Conservation (phyloP, 2,113 vertebrate genomes). For the Phycodurus eques region DNA sequence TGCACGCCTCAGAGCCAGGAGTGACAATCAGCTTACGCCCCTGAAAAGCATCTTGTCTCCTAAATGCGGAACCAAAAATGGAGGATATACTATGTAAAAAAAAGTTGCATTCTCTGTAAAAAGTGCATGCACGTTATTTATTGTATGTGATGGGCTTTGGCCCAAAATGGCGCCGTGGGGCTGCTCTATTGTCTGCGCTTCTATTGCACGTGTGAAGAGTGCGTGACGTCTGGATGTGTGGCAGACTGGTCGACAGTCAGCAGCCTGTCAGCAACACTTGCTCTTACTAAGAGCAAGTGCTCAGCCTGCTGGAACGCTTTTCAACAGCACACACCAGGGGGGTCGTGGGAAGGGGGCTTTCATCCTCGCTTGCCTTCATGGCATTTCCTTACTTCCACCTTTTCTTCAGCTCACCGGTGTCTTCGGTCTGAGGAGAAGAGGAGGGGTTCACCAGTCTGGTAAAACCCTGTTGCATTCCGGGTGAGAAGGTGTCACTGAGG, state of each 20-base stretch:
- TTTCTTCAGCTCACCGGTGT: constrained; percentile 34
- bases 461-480: constrained; percentile 53
- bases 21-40: constrained; percentile 48
- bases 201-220: constrained; percentile 64
- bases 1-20: constrained; percentile 51
- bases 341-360: constrained; percentile 16
- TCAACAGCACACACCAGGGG: constrained; percentile 33
- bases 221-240: constrained; percentile 65
- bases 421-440: constrained; percentile 53
- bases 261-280: constrained; percentile 71
- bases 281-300: constrained; percentile 73
- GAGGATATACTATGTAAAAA: constrained; percentile 27
- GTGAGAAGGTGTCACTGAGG: constrained; percentile 27
- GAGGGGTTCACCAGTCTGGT: constrained; percentile 39
- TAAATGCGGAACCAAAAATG: constrained; percentile 55
- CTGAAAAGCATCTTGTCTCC: constrained; percentile 49
- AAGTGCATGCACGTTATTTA: constrained; percentile 76
- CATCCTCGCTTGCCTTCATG: constrained; percentile 34
- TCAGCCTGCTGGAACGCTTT: constrained; percentile 63
- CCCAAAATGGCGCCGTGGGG: constrained; percentile 31
- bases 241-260: constrained; percentile 67
- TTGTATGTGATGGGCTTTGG: constrained; percentile 41
- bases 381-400: constrained; percentile 26
- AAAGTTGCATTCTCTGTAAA: constrained; percentile 66
- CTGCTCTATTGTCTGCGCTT: constrained; percentile 61